Percentiles rank a stretch among this genome's conserved stretches.
Evolutionary conservation across 2,797 vertebrate genomes (phyloP).

Genomic region (Fratercula arctica): DNA sequence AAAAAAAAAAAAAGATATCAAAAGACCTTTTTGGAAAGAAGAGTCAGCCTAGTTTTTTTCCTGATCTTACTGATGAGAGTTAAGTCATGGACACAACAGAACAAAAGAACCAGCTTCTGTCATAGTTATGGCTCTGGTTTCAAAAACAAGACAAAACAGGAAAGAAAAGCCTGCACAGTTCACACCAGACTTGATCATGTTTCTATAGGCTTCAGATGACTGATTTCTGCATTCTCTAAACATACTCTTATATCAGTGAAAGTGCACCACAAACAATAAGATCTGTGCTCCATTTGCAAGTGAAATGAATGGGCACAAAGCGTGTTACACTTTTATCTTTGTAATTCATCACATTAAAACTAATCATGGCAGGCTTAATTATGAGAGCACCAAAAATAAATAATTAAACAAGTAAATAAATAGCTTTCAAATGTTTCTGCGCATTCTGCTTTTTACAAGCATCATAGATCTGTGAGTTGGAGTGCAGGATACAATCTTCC

Average conservation of each 20-base stretch:
- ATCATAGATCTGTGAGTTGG: background rate
- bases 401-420: background rate
- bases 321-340: background rate
- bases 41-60: background rate
- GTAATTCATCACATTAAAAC: conserved; percentile 7
- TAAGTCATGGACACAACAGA: background rate
- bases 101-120: background rate
- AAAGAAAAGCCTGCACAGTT: background rate
- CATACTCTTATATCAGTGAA: background rate
- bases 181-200: background rate
- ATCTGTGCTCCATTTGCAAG: background rate
- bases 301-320: background rate
- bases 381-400: background rate
- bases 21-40: background rate
- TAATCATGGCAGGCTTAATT: background rate
- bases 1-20: background rate
- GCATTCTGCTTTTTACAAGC: background rate
- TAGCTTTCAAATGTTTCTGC: background rate
- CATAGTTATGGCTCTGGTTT: background rate
- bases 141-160: conserved; percentile 23
- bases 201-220: background rate
- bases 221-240: background rate
- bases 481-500: background rate
- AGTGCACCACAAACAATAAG: background rate
- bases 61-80: background rate